These are phyloP conservation scores for Mellilla xanthometata DNA, from an alignment of 2,888 invertebrate genomes.

Conservation along the genomic window DNA sequence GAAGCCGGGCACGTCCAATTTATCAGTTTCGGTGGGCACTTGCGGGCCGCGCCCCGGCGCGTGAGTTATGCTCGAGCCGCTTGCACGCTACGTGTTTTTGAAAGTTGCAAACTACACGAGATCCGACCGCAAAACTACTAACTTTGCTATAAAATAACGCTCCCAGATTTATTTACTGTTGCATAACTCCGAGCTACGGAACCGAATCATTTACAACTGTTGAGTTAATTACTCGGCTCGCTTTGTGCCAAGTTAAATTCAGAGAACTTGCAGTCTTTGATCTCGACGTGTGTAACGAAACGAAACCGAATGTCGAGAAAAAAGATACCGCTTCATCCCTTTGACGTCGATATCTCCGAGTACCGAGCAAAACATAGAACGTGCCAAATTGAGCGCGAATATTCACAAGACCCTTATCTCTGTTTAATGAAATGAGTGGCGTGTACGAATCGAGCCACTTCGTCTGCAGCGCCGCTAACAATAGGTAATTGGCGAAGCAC, in stretches of 20 bases:
- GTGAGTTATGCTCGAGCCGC: conserved; percentile 24
- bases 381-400: conserved; percentile 54
- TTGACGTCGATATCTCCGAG: conserved; percentile 13
- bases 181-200: conserved; percentile 9
- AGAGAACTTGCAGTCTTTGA: conserved; percentile 8
- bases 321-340: conserved; percentile 18
- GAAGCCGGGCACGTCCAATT: conserved; percentile 21
- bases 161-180: conserved; percentile 17
- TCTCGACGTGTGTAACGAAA: conserved; percentile 11
- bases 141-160: conserved; percentile 15
- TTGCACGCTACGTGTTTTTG: conserved; percentile 30
- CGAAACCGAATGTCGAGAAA: conserved; percentile 17
- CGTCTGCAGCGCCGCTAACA: conserved; percentile 52
- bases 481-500: conserved; percentile 51
- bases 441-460: conserved; percentile 57
- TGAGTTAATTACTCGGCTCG: conserved; percentile 11
- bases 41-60: conserved; percentile 23
- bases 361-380: conserved; percentile 31
- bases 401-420: conserved; percentile 67
- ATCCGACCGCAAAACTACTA: conserved; percentile 23
- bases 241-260: conserved; percentile 12
- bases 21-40: conserved; percentile 25
- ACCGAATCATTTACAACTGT: conserved; percentile 9
- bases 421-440: conserved; percentile 72
- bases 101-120: conserved; percentile 24